These are phyloP conservation scores for Eueremaeus valkanovi DNA, from an alignment of 2,888 invertebrate species.

Conservation along the genomic window DNA sequence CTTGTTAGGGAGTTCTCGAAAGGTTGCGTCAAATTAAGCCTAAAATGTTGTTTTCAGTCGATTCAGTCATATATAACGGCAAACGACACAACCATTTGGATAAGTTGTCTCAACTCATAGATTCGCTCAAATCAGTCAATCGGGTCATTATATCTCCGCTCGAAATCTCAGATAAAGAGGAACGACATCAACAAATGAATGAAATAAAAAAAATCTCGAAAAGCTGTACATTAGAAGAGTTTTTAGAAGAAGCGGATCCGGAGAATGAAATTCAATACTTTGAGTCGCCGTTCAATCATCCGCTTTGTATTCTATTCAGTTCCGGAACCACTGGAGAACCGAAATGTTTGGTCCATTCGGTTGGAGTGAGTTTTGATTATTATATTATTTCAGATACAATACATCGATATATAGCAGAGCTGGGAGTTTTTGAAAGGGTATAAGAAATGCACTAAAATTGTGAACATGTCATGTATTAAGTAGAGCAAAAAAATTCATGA, in stretches of 20 bases:
- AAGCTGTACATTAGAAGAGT: neutral
- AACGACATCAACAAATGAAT: neutral
- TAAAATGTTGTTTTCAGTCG: constrained; percentile 57
- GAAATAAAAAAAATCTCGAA: neutral
- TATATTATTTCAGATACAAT: too few species aligned
- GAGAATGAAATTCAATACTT: constrained; percentile 50
- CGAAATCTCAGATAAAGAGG: neutral
- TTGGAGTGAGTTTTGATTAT: constrained; percentile 55
- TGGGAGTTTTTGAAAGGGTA: too few species aligned
- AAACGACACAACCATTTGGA: constrained; percentile 56
- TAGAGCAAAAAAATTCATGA: too few species aligned
- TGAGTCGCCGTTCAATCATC: constrained; percentile 59
- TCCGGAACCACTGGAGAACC: constrained; percentile 61
- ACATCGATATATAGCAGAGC: too few species aligned
- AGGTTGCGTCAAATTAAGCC: constrained; percentile 56
- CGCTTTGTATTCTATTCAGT: constrained; percentile 59
- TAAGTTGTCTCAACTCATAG: constrained; percentile 52
- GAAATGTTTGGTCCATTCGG: constrained; percentile 60
- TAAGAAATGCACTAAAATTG: too few species aligned
- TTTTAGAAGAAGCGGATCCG: neutral
- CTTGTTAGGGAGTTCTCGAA: constrained; percentile 54
- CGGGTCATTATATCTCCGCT: constrained; percentile 11
- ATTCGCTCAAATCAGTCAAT: constrained; percentile 26
- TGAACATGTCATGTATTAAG: too few species aligned
- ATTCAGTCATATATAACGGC: constrained; percentile 58